Evolutionary conservation across 2,797 vertebrate genomes (phyloP), one percentile per base, ranked within the genome.

Genomic region (Gymnopithys bicolor): DNA sequence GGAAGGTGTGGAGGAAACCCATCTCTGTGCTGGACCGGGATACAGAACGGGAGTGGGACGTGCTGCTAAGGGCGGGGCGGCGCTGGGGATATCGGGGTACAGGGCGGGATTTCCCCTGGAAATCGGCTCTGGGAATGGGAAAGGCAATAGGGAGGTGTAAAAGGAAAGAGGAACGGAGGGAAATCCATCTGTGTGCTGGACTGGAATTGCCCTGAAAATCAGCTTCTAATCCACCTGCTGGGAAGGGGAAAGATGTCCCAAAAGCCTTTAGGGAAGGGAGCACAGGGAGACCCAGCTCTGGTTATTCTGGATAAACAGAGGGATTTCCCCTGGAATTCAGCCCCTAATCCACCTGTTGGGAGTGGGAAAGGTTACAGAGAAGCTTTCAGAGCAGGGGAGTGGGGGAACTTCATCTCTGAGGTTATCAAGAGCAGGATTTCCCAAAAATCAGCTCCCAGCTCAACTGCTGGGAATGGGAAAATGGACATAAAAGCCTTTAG

Each of bases 51-150:
- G 27, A 17, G 43, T 3, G 81, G 25, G 17, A 2, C 33, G 76
- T 2, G 96, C 87, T 75, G 95, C 94, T 83, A 45, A 7, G 86
- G 87, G 70, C 48, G 55, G 30, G 5, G 39, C 4, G 24, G 51
- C 7, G 8, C 18, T 4, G 30, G 9, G 3, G 7, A 5, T 13
- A 24, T 23, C 41, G 28, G 60, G 60, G 32, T 11, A 23, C 5
- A n/a, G 62, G 41, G 41, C 6, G 30, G 25, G 46, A 49, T 28
- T 28, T 41, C 21, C 66, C 16, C 41, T 41, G 41, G 41, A 41
- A 41, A 41, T 41, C 41, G 4, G 10, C 7, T 19, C 19, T 33
- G 19, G 49, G 49, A 25, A 6, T 3, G 67, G 49, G 27, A 55
- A 13, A 10, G 17, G 3, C 27, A 14, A 11, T 16, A 10, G n/a